These are phyloP conservation scores for Corbicula japonica DNA, from an alignment of 2,888 invertebrate species.

Conservation along the genomic window DNA sequence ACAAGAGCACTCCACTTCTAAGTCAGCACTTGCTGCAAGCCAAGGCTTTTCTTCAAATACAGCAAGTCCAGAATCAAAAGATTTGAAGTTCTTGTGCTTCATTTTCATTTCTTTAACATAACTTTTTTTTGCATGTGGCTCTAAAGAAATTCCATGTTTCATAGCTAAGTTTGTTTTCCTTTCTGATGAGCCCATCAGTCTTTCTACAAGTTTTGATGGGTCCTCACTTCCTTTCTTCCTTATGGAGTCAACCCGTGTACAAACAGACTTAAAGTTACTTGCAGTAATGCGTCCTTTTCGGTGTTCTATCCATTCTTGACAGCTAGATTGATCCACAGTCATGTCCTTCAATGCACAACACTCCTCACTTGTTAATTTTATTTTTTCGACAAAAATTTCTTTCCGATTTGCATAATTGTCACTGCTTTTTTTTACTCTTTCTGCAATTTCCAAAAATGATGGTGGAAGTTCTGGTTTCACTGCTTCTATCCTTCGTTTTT, in stretches of 20 bases:
- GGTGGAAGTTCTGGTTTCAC: neutral
- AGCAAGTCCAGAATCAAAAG: conserved; percentile 29
- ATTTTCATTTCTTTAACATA: conserved; percentile 33
- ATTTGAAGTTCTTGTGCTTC: conserved; percentile 38
- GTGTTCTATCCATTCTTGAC: conserved; percentile 1
- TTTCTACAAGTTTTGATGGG: conserved; percentile 3
- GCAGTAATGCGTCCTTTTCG: conserved; percentile 16
- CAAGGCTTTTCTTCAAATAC: conserved; percentile 18
- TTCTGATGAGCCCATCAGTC: conserved; percentile 23
- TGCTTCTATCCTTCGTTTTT: conserved; percentile 9
- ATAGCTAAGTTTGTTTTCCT: conserved; percentile 36
- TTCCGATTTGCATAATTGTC: neutral
- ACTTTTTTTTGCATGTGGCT: conserved; percentile 33
- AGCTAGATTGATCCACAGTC: conserved; percentile 15
- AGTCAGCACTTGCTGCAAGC: conserved; percentile 51
- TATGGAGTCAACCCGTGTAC: conserved; percentile 1
- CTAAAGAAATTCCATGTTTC: conserved; percentile 55
- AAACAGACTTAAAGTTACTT: conserved; percentile 9
- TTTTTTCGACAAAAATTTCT: neutral
- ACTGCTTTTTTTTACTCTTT: neutral
- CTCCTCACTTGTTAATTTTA: neutral
- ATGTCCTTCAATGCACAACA: neutral
- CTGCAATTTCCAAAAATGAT: neutral
- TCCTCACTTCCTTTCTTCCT: neutral
- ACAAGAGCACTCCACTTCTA: conserved; percentile 43